These are phyloP conservation scores for Drosophila yooni DNA, from an alignment of 2,888 invertebrate genomes.

Conservation along the genomic window DNA sequence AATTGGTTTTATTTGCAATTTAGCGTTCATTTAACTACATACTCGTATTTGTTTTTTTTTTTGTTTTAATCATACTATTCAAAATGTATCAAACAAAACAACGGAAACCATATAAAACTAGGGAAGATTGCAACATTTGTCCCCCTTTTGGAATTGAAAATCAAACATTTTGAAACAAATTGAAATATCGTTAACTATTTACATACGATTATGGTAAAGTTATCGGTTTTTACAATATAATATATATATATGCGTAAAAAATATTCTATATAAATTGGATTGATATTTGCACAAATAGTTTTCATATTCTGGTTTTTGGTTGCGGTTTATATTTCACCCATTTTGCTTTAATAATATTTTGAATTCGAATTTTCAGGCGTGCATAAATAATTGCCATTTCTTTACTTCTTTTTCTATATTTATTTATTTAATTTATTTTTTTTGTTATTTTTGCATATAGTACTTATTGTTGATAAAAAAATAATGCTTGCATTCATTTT, in stretches of 20 bases:
- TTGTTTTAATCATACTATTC: slow-evolving; percentile 60
- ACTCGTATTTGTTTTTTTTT: slow-evolving; percentile 61
- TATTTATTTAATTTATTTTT: slow-evolving; percentile 7
- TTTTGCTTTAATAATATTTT: slow-evolving; percentile 49
- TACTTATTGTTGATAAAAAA: slow-evolving; percentile 31
- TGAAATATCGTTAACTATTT: slow-evolving; percentile 66
- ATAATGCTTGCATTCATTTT: slow-evolving; percentile 45
- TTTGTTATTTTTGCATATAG: slow-evolving; percentile 38
- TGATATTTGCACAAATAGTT: slow-evolving; percentile 69
- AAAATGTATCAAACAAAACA: slow-evolving; percentile 53
- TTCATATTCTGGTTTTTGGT: slow-evolving; percentile 37
- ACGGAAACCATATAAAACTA: slow-evolving; percentile 53
- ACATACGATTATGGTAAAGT: slow-evolving; percentile 64
- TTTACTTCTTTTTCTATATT: slow-evolving; percentile 6
- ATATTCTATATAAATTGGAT: slow-evolving; percentile 69
- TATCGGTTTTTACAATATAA: slow-evolving; percentile 64
- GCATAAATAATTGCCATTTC: slow-evolving; percentile 49
- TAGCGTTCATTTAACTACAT: slow-evolving; percentile 77
- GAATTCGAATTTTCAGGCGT: slow-evolving; percentile 63
- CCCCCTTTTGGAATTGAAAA: slow-evolving; percentile 25
- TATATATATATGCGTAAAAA: slow-evolving; percentile 71
- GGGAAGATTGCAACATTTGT: slow-evolving; percentile 33
- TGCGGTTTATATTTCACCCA: slow-evolving; percentile 50
- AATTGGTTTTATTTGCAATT: slow-evolving; percentile 76
- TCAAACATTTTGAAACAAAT: slow-evolving; percentile 42